phyloP scores from a whole-genome alignment of 2,797 vertebrate genomes.

The Macropodus opercularis region DNA sequence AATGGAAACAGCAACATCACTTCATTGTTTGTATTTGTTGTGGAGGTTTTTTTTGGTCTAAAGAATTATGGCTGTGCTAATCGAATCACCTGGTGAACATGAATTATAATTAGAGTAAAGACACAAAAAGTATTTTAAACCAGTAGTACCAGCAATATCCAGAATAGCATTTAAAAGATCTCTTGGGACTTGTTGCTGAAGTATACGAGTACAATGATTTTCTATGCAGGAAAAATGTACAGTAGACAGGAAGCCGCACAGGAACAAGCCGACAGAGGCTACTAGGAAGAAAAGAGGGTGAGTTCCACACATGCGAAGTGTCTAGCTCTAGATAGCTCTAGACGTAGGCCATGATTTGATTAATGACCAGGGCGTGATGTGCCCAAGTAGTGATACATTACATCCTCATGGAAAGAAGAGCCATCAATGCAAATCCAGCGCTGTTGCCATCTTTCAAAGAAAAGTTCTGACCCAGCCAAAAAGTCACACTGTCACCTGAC shows the following conservation, averaged over 20 bases:
- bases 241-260: background rate
- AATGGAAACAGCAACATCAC: too few species aligned
- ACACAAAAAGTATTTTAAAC: too few species aligned
- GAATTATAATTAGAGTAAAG: too few species aligned
- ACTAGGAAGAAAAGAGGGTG: constrained; percentile 7
- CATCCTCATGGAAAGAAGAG: constrained; percentile 83
- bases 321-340: constrained; percentile 60
- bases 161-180: too few species aligned
- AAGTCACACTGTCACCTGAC: constrained; percentile 79
- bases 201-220: background rate
- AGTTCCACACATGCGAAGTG: constrained; percentile 52
- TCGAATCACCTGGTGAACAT: too few species aligned
- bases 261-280: background rate
- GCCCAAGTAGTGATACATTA: constrained; percentile 78
- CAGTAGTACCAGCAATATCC: too few species aligned
- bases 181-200: background rate
- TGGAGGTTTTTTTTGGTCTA: too few species aligned
- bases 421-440: constrained; percentile 83
- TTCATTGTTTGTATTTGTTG: too few species aligned
- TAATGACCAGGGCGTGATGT: constrained; percentile 80
- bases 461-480: constrained; percentile 66
- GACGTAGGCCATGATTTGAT: constrained; percentile 79
- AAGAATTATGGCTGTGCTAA: too few species aligned
- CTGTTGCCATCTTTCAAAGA: constrained; percentile 60
- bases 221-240: background rate